phyloP scores from a whole-genome alignment of 2,113 vertebrate species.

The Ifrita kowaldi region DNA sequence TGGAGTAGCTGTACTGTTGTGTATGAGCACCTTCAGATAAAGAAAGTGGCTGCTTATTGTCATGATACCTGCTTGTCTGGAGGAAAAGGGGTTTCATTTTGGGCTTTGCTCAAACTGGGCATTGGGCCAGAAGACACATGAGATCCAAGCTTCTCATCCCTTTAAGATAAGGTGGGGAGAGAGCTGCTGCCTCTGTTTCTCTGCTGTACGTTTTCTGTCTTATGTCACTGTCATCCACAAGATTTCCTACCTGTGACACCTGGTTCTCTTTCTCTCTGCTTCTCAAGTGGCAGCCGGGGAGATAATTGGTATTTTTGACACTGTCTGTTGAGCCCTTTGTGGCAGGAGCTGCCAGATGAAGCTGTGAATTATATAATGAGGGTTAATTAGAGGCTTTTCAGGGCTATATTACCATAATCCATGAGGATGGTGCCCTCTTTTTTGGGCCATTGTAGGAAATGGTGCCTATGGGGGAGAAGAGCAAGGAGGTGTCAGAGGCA shows the following conservation, averaged over 20 bases:
- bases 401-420: neutral
- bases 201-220: neutral
- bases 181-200: neutral
- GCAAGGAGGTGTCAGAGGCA: neutral
- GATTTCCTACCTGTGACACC: neutral
- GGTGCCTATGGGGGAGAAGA: neutral
- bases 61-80: neutral
- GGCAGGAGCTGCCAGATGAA: constrained; percentile 6
- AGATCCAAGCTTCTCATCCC: neutral
- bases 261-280: neutral
- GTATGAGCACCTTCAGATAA: neutral
- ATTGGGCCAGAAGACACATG: neutral
- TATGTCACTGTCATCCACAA: neutral
- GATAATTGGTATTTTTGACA: constrained; percentile 52
- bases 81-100: neutral
- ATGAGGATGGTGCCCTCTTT: neutral
- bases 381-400: constrained; percentile 45
- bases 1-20: neutral
- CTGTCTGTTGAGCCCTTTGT: constrained; percentile 15
- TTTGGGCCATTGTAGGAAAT: neutral
- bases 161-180: neutral
- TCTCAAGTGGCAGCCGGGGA: neutral
- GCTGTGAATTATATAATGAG: constrained; percentile 38
- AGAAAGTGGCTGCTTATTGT: neutral
- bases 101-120: neutral